phyloP scores from a whole-genome alignment of 2,888 invertebrate genomes.

The Polyommatus iphigenia region DNA sequence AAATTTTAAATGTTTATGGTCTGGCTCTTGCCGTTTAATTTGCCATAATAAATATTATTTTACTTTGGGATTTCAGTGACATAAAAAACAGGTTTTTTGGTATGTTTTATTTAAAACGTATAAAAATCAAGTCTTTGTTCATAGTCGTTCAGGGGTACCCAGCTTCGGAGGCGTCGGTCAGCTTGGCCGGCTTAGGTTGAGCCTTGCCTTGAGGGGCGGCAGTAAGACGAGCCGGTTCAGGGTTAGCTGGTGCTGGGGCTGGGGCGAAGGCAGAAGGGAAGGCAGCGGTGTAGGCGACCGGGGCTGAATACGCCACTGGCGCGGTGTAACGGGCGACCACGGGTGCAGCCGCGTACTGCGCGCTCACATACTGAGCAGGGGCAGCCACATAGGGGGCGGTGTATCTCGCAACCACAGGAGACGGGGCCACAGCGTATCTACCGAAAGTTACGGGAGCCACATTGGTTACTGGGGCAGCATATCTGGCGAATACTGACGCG shows the following conservation, averaged over 20 bases:
- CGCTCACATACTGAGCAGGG: slow-evolving; percentile 38
- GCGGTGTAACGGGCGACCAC: slow-evolving; percentile 41
- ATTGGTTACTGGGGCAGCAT: slow-evolving; percentile 1
- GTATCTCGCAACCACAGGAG: slow-evolving; percentile 39
- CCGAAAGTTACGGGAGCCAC: background rate
- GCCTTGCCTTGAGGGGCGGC: slow-evolving; percentile 68
- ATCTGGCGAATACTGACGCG: slow-evolving; percentile 18
- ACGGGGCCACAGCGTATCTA: slow-evolving; percentile 35
- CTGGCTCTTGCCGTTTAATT: too few relatives aligned
- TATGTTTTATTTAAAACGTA: slow-evolving; percentile 51
- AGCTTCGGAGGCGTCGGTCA: slow-evolving; percentile 68
- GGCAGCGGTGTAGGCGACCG: slow-evolving; percentile 40
- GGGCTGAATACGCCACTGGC: slow-evolving; percentile 40
- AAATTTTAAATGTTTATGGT: too few relatives aligned
- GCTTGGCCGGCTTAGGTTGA: slow-evolving; percentile 82
- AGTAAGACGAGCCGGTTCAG: slow-evolving; percentile 49
- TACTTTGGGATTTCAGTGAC: background rate
- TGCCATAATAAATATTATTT: background rate
- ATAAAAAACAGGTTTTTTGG: slow-evolving; percentile 33
- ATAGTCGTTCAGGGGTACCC: slow-evolving; percentile 63
- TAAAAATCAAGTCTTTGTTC: slow-evolving; percentile 66
- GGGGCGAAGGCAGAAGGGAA: slow-evolving; percentile 55
- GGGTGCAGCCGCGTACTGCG: slow-evolving; percentile 47
- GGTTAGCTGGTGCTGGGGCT: slow-evolving; percentile 43
- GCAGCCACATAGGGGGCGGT: slow-evolving; percentile 42